Evolutionary conservation across 2,888 invertebrate species (phyloP), one percentile per base, ranked within the genome.

Genomic region (Chrysodeixis includens): DNA sequence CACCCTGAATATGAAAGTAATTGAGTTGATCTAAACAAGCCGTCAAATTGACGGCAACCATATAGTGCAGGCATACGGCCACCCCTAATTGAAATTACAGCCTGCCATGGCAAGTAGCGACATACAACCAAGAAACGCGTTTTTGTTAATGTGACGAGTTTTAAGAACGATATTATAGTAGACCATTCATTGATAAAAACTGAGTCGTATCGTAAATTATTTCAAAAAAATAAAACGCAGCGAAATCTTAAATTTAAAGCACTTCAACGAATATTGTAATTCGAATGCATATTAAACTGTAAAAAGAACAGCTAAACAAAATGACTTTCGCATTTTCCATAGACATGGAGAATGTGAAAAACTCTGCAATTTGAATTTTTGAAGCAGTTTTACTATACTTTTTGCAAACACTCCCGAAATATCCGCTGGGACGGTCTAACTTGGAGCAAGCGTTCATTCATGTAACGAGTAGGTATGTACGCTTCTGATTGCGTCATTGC

Each of bases 41-140:
- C 85, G 81, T 85, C 86, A 92, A 94, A 90, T 93, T 92, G 90
- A 84, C 80, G 78, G 92, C 89, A 91, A 85, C 91, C 91, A 87
- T 91, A 91, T 76, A 89, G 84, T 78, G 82, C 67, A 78, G 76
- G 69, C 74, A 68, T 80, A 82, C 83, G 86, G 83, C 79, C 81
- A 77, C 78, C 67, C 89, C 83, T 93, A 93, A 94, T 93, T 93
- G 93, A 94, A 93, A 94, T 93, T 89, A 88, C 96, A 96, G 79
- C 62, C 46, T 67, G 56, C 46, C 44, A 56, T 54, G 66, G 54
- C 22, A 51, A 59, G 62, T 18, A 62, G 57, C 70, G 12, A 30
- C 40, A 56, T 69, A 62, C 32, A 54, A 56, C 18, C 3, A 44
- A 12, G 16, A 58, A 32, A 22, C 51, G 56, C 60, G 40, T 40